A percentile compares a stretch with the other conserved stretches of the same genome.
These are phyloP conservation scores for Malthinus seriepunctatus DNA, from an alignment of 2,888 invertebrate genomes.

Conservation along the genomic window DNA sequence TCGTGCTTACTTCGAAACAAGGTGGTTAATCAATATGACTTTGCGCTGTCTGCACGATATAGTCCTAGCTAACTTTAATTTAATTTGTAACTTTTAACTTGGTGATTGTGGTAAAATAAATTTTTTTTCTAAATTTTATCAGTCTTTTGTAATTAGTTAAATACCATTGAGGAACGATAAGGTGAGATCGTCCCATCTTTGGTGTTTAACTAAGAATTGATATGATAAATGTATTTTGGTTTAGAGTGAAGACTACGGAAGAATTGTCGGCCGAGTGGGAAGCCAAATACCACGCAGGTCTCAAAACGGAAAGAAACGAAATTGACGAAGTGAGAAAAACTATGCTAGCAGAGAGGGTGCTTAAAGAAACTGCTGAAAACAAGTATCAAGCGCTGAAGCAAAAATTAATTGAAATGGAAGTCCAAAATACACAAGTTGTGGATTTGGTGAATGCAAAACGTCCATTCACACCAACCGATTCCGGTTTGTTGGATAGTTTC, in stretches of 20 bases:
- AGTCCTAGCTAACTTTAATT: conserved; percentile 40
- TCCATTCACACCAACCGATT: conserved; percentile 9
- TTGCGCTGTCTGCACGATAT: conserved; percentile 50
- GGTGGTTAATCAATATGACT: conserved; percentile 51
- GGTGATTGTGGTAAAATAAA: conserved; percentile 8
- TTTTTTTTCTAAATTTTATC: conserved; percentile 19
- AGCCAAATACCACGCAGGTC: conserved; percentile 28
- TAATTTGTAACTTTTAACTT: conserved; percentile 4
- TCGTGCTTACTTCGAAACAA: conserved; percentile 46
- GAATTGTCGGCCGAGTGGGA: conserved; percentile 34
- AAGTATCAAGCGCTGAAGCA: conserved; percentile 40
- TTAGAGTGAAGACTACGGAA: conserved; percentile 45
- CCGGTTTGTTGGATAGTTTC: neutral
- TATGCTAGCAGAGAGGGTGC: conserved; percentile 29
- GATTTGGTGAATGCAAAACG: conserved; percentile 32
- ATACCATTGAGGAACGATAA: conserved; percentile 34
- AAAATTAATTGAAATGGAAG: conserved; percentile 39
- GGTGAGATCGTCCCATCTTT: conserved; percentile 45
- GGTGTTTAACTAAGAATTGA: conserved; percentile 49
- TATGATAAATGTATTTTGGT: conserved; percentile 48
- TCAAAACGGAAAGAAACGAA: conserved; percentile 34
- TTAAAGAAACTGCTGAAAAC: conserved; percentile 24
- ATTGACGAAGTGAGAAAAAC: conserved; percentile 32
- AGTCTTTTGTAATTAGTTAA: conserved; percentile 23
- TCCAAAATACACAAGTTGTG: conserved; percentile 34